These are phyloP conservation scores for Mesochorus sp. DNA, from an alignment of 2,888 invertebrate species.

Conservation along the genomic window DNA sequence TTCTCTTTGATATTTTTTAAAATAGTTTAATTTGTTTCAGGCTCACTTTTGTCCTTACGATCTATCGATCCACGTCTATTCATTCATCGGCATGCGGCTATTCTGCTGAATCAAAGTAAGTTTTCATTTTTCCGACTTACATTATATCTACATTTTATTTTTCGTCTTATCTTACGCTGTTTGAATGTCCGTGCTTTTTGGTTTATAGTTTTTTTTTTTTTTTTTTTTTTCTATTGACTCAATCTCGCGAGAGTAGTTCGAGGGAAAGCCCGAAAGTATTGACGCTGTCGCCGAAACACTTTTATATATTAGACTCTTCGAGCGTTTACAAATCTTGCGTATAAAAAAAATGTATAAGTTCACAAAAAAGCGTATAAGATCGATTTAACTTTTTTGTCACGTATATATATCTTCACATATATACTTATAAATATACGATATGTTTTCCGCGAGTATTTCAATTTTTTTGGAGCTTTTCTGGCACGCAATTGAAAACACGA, in stretches of 20 bases:
- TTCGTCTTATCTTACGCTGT: slow-evolving; percentile 39
- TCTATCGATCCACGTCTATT: no score
- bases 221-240: slow-evolving; percentile 6
- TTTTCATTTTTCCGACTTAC: slow-evolving; percentile 25
- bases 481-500: slow-evolving; percentile 19
- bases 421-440: neutral
- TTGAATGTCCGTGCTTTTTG: slow-evolving; percentile 46
- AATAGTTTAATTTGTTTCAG: slow-evolving; percentile 25
- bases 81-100: no score
- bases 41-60: slow-evolving; percentile 3
- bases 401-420: neutral
- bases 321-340: no score
- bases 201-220: slow-evolving; percentile 35
- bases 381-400: slow-evolving; percentile 24
- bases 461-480: slow-evolving; percentile 32
- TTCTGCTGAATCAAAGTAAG: neutral
- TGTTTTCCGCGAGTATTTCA: slow-evolving; percentile 61
- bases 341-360: neutral
- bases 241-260: slow-evolving; percentile 58
- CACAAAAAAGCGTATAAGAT: slow-evolving; percentile 11
- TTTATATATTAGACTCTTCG: neutral
- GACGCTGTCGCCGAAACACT: slow-evolving; percentile 26
- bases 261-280: slow-evolving; percentile 29
- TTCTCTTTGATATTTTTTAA: neutral
- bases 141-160: slow-evolving; percentile 16